These are phyloP conservation scores for Trichacis sp. DNA, from an alignment of 2,888 invertebrate genomes.

Conservation along the genomic window DNA sequence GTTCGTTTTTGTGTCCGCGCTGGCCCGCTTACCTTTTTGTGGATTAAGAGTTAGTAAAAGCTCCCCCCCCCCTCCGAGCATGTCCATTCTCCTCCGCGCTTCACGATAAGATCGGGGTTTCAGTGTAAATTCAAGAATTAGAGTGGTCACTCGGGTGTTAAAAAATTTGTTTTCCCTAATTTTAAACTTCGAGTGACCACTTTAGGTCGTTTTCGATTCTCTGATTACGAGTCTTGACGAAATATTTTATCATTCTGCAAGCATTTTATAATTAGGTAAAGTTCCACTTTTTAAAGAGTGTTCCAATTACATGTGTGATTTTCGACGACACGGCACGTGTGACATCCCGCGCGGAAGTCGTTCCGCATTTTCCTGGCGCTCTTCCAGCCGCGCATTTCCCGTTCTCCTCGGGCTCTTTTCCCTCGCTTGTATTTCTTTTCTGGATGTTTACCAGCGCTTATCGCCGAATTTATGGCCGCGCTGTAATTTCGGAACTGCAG, in stretches of 20 bases:
- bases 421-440: background rate
- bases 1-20: too few species aligned
- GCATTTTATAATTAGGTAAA: too few species aligned
- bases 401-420: background rate
- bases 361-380: conserved; percentile 40
- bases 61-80: too few species aligned
- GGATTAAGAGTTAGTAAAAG: too few species aligned
- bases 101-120: too few species aligned
- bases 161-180: conserved; percentile 2
- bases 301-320: conserved; percentile 33
- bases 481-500: conserved; percentile 7
- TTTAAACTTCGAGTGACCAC: background rate
- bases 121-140: too few species aligned
- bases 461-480: conserved; percentile 13
- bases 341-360: conserved; percentile 40
- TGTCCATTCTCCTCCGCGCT: too few species aligned
- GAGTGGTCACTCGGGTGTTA: conserved; percentile 6
- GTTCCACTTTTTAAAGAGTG: too few species aligned
- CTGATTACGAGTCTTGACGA: too few species aligned
- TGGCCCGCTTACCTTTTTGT: too few species aligned
- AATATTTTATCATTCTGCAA: too few species aligned
- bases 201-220: too few species aligned
- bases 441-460: conserved; percentile 14
- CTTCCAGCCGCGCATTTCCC: conserved; percentile 35
- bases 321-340: conserved; percentile 18